phyloP scores from a whole-genome alignment of 64 coral and sea anemone species.

The Montipora sp. region DNA sequence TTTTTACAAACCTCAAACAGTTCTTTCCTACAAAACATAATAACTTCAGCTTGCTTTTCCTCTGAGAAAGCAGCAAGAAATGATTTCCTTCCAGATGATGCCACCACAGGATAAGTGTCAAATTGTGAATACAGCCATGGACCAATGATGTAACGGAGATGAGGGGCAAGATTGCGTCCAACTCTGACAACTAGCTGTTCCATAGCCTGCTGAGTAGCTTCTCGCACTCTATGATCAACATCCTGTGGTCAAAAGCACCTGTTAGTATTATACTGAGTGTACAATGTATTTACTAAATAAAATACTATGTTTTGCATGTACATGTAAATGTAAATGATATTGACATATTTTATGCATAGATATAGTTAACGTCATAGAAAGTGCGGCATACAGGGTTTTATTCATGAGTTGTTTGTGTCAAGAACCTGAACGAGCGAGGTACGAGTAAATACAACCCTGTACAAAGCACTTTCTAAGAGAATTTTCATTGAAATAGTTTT shows the following conservation, averaged over 20 bases:
- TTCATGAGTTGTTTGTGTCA: too few relatives aligned
- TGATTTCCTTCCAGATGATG: conserved; percentile 68
- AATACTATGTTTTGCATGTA: too few relatives aligned
- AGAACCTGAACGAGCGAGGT: too few relatives aligned
- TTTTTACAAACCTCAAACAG: conserved; percentile 66
- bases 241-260: conserved; percentile 44
- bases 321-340: too few relatives aligned
- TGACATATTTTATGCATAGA: too few relatives aligned
- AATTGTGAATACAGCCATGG: conserved; percentile 93
- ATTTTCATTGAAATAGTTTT: too few relatives aligned
- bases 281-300: too few relatives aligned
- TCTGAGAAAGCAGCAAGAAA: conserved; percentile 82
- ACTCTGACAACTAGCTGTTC: conserved; percentile 85
- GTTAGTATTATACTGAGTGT: too few relatives aligned
- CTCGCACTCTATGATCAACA: conserved; percentile 91
- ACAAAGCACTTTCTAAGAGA: too few relatives aligned
- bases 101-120: conserved; percentile 90
- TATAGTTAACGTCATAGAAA: too few relatives aligned
- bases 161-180: conserved; percentile 90
- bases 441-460: too few relatives aligned
- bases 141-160: conserved; percentile 84
- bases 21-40: conserved; percentile 88
- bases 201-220: conserved; percentile 97
- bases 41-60: conserved; percentile 74
- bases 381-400: too few relatives aligned